A percentile compares a stretch with the other conserved stretches of the same genome.
Evolutionary conservation across 2,888 invertebrate genomes (phyloP).

Genomic region (Dicroscelio sp.): DNA sequence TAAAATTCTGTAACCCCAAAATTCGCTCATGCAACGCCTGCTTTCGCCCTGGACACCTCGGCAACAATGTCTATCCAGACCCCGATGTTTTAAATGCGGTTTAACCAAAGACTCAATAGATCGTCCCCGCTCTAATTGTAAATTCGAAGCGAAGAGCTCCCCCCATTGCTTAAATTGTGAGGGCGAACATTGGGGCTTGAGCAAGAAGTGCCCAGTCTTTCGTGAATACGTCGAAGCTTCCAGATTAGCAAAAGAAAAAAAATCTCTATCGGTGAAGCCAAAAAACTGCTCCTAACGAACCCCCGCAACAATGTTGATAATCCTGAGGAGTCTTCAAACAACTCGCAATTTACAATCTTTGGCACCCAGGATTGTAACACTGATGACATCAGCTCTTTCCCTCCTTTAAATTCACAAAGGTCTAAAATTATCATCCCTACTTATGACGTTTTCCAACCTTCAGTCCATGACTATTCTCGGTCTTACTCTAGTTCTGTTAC

Average conservation of each 20-base stretch:
- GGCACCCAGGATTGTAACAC: no score
- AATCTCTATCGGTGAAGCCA: constrained; percentile 15
- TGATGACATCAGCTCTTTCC: no score
- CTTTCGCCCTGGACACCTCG: constrained; percentile 2
- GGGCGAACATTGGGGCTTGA: constrained; percentile 26
- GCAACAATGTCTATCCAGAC: neutral
- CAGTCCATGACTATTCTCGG: no score
- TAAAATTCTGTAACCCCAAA: neutral
- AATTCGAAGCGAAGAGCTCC: neutral
- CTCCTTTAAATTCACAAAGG: no score
- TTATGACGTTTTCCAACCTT: no score
- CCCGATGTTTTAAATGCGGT: constrained; percentile 25
- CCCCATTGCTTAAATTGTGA: constrained; percentile 1
- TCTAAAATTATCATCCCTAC: no score
- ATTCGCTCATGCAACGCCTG: constrained; percentile 1
- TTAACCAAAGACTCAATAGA: neutral
- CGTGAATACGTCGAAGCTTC: neutral
- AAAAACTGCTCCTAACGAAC: neutral
- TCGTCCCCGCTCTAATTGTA: neutral
- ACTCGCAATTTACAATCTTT: no score
- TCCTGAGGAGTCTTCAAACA: no score
- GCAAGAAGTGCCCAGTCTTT: neutral
- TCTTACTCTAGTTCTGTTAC: no score
- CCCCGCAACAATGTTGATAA: no score
- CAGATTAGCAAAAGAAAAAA: neutral